Conservation (phyloP, 2,797 vertebrate genomes). For the Anolis apletophallus region DNA sequence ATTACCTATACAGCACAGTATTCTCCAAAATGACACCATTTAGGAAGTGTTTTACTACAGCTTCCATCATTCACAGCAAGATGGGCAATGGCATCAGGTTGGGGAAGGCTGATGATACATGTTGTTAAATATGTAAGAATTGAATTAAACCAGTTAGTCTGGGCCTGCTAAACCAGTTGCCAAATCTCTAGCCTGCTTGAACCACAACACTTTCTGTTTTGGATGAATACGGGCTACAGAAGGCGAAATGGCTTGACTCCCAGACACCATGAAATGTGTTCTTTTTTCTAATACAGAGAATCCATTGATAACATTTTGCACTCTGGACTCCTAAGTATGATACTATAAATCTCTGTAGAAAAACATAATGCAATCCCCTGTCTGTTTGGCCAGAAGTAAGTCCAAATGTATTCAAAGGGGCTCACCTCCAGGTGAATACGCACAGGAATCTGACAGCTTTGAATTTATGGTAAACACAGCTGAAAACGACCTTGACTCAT, state of each 20-base stretch:
- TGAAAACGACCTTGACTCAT: neutral
- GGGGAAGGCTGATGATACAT: neutral
- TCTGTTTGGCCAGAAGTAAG: neutral
- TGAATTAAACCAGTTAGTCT: neutral
- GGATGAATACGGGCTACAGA: neutral
- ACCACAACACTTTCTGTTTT: neutral
- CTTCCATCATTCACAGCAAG: neutral
- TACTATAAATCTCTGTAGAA: neutral
- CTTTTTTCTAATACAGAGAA: neutral
- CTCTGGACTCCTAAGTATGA: neutral
- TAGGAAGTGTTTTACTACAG: neutral
- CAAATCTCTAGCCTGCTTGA: neutral
- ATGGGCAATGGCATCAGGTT: neutral
- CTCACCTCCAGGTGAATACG: neutral
- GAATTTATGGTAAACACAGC: neutral
- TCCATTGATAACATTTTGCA: neutral
- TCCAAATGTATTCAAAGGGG: neutral
- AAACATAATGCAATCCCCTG: neutral
- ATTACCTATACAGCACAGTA: neutral
- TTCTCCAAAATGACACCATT: neutral
- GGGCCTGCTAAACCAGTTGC: neutral
- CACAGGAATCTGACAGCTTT: neutral
- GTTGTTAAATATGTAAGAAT: neutral
- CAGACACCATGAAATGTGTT: neutral
- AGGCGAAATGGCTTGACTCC: neutral